These are phyloP conservation scores for Brachionus plicatilis DNA, from an alignment of 1,140 invertebrate genomes.

Conservation along the genomic window DNA sequence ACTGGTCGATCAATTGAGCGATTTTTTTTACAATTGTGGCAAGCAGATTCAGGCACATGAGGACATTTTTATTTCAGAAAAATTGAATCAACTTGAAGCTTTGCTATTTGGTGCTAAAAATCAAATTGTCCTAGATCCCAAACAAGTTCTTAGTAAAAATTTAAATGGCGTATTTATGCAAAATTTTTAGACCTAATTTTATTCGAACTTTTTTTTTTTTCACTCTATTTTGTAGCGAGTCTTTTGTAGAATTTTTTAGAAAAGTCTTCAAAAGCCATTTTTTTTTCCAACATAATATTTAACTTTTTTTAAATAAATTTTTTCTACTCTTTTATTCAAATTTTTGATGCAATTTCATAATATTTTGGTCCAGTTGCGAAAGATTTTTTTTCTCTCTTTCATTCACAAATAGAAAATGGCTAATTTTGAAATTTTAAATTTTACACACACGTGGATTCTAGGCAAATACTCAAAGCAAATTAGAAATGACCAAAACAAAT, in stretches of 20 bases:
- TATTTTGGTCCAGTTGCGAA: background rate
- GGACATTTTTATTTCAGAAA: background rate
- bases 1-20: background rate
- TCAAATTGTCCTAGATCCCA: background rate
- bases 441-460: background rate
- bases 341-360: background rate
- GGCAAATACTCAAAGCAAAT: background rate
- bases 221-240: background rate
- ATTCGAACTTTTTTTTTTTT: background rate
- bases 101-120: background rate
- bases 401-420: background rate
- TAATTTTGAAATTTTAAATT: slow-evolving; percentile 33
- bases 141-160: background rate
- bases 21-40: background rate
- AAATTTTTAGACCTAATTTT: background rate
- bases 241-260: background rate
- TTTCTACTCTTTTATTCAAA: background rate
- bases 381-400: background rate
- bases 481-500: background rate
- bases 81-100: background rate
- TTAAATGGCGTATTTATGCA: background rate
- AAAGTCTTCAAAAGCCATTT: background rate
- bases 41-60: background rate
- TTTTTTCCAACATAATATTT: background rate
- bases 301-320: background rate